These are phyloP conservation scores for Tinea pellionella DNA, from an alignment of 2,888 invertebrate genomes.

Conservation along the genomic window DNA sequence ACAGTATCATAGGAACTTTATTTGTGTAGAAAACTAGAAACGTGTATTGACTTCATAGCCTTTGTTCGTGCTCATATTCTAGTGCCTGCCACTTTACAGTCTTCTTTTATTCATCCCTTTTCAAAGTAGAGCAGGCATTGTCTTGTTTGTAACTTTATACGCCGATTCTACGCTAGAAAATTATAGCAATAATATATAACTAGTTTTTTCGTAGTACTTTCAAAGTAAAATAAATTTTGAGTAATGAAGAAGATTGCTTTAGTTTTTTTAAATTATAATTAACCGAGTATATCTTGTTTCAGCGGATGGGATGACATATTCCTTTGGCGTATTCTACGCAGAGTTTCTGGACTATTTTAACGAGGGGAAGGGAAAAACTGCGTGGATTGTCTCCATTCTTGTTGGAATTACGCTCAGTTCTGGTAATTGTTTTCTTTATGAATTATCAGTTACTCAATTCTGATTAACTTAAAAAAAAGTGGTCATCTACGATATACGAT, in stretches of 20 bases:
- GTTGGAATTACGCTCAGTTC: conserved; percentile 95
- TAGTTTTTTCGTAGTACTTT: too few relatives aligned
- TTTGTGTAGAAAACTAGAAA: background rate
- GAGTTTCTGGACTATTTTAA: conserved; percentile 88
- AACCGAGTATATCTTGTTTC: conserved; percentile 39
- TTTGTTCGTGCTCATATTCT: background rate
- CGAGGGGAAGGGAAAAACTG: conserved; percentile 86
- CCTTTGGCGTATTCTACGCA: conserved; percentile 93
- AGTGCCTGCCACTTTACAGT: conserved; percentile 4
- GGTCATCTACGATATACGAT: too few relatives aligned
- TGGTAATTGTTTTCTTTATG: conserved; percentile 69
- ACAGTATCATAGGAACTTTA: background rate
- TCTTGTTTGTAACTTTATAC: background rate
- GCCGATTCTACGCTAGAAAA: too few relatives aligned
- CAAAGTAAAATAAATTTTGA: too few relatives aligned
- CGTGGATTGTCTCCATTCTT: conserved; percentile 94
- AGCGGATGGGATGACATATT: conserved; percentile 98
- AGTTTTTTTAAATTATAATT: background rate
- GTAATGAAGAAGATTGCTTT: too few relatives aligned
- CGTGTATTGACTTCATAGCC: background rate
- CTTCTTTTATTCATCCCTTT: background rate
- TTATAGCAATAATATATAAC: too few relatives aligned
- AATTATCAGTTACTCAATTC: background rate
- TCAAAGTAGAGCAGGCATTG: background rate
- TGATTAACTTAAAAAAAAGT: too few relatives aligned